Evolutionary conservation across 2,888 invertebrate genomes (phyloP).

Genomic region (Plutella xylostella): DNA sequence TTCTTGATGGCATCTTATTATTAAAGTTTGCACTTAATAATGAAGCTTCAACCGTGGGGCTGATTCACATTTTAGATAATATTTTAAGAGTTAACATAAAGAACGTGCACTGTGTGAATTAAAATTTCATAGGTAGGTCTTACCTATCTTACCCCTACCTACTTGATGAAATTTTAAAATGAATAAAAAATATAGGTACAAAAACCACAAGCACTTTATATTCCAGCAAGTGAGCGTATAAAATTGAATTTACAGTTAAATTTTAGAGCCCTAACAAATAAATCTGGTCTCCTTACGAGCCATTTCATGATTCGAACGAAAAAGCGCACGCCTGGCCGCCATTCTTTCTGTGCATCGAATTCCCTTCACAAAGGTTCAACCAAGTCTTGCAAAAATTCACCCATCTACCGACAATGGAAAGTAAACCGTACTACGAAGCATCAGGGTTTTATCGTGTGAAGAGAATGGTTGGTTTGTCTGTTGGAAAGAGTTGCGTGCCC

Average conservation of each 20-base stretch:
- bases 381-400: background rate
- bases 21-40: background rate
- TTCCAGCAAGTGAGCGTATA: background rate
- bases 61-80: too few species aligned
- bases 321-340: background rate
- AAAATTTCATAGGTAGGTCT: too few species aligned
- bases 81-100: too few species aligned
- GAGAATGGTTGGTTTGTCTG: background rate
- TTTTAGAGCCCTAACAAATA: background rate
- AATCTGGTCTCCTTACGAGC: constrained; percentile 3
- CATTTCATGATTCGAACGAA: constrained; percentile 2
- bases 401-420: background rate
- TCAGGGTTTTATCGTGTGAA: background rate
- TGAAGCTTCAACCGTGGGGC: too few species aligned
- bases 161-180: too few species aligned
- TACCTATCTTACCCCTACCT: too few species aligned
- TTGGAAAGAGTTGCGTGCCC: constrained; percentile 27
- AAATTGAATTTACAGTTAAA: background rate
- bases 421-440: background rate
- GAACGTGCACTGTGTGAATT: too few species aligned
- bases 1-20: background rate
- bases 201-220: too few species aligned
- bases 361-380: constrained; percentile 1
- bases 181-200: too few species aligned
- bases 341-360: constrained; percentile 6